Evolutionary conservation across 2,888 invertebrate genomes (phyloP).

Genomic region (Cremastinae sp.): DNA sequence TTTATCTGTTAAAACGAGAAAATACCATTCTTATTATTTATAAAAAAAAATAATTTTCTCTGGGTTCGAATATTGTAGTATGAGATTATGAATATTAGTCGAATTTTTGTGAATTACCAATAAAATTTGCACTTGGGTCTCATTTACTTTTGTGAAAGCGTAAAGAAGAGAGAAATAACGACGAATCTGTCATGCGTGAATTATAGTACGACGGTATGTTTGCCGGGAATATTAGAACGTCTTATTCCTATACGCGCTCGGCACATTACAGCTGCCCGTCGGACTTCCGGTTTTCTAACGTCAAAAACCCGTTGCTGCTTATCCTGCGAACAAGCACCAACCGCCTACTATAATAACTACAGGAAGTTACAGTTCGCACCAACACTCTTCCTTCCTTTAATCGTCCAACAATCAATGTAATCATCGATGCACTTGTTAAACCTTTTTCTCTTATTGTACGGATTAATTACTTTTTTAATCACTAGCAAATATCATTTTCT

Average conservation of each 20-base stretch:
- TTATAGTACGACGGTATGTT: conserved; percentile 64
- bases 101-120: neutral
- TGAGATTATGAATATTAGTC: neutral
- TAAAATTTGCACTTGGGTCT: conserved; percentile 12
- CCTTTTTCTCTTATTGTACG: too few species aligned
- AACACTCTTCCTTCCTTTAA: too few species aligned
- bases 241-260: conserved; percentile 65
- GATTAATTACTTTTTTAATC: too few species aligned
- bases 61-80: neutral
- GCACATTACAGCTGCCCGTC: conserved; percentile 58
- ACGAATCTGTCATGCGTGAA: conserved; percentile 76
- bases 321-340: conserved; percentile 33
- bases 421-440: too few species aligned
- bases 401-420: conserved; percentile 13
- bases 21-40: too few species aligned
- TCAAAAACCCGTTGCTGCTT: conserved; percentile 46
- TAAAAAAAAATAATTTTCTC: too few species aligned
- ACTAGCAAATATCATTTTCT: too few species aligned
- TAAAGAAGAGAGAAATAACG: conserved; percentile 69
- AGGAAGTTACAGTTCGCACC: conserved; percentile 55
- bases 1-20: too few species aligned
- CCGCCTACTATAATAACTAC: conserved; percentile 57
- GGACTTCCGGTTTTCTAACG: conserved; percentile 75
- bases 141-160: conserved; percentile 73
- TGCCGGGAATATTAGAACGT: conserved; percentile 62